A percentile compares a stretch with the other conserved stretches of the same genome.
Conservation (phyloP, 1,140 invertebrate species). For the Thereuonema tuberculata region DNA sequence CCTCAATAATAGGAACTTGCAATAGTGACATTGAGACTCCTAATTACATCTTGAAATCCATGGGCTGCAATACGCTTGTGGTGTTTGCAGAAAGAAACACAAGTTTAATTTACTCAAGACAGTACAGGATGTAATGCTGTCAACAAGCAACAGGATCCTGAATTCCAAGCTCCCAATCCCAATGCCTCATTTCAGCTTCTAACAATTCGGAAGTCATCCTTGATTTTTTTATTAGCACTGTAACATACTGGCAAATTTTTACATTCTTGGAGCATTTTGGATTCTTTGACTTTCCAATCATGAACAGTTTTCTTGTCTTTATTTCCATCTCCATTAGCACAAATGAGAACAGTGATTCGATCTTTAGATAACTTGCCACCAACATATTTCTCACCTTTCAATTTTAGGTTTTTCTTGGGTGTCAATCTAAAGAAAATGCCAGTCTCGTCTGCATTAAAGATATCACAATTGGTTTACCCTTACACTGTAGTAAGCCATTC, state of each 20-base stretch:
- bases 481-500: slow-evolving; percentile 13
- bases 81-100: slow-evolving; percentile 34
- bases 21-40: slow-evolving; percentile 19
- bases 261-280: slow-evolving; percentile 35
- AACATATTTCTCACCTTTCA: slow-evolving; percentile 28
- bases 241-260: slow-evolving; percentile 27
- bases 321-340: slow-evolving; percentile 26
- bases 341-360: slow-evolving; percentile 26
- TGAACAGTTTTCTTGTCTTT: slow-evolving; percentile 30
- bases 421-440: slow-evolving; percentile 17
- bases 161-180: neutral
- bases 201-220: slow-evolving; percentile 35
- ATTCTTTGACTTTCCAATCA: slow-evolving; percentile 35
- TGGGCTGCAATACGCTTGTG: slow-evolving; percentile 33
- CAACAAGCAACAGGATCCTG: slow-evolving; percentile 32
- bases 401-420: slow-evolving; percentile 28
- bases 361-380: slow-evolving; percentile 26
- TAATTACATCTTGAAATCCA: slow-evolving; percentile 34
- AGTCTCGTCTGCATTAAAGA: slow-evolving; percentile 20
- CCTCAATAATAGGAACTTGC: neutral
- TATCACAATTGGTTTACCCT: slow-evolving; percentile 17
- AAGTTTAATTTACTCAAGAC: slow-evolving; percentile 29
- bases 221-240: slow-evolving; percentile 31
- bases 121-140: slow-evolving; percentile 36
- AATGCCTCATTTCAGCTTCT: neutral